Evolutionary conservation across 2,113 vertebrate genomes (phyloP).

Genomic region (Noctilio leporinus): DNA sequence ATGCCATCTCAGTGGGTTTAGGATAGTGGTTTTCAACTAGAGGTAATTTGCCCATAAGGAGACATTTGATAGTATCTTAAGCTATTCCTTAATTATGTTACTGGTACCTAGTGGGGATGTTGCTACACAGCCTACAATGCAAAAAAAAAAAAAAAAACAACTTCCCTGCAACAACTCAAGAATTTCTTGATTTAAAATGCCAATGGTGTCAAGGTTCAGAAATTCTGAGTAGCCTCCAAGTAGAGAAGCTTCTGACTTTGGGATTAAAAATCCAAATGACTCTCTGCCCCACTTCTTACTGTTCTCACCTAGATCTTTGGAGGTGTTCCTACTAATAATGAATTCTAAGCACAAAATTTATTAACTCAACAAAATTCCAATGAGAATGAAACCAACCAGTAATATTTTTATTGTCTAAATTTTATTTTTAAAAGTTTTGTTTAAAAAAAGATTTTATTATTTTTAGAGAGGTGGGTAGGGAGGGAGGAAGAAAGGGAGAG

Average conservation of each 20-base stretch:
- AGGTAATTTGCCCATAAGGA: not conserved
- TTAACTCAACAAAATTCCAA: not conserved
- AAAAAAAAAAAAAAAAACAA: not conserved
- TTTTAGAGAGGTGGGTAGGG: too few species aligned
- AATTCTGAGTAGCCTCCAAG: not conserved
- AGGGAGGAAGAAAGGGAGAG: too few species aligned
- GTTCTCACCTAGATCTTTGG: not conserved
- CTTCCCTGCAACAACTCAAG: not conserved
- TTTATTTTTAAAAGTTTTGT: too few species aligned
- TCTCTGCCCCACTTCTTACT: not conserved
- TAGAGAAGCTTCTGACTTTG: not conserved
- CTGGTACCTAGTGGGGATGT: not conserved
- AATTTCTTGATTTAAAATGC: conserved; percentile 1
- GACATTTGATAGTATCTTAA: not conserved
- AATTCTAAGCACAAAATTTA: not conserved
- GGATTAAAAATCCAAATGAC: conserved; percentile 26
- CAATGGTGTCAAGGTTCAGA: not conserved
- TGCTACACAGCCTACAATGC: not conserved
- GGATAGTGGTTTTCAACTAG: not conserved
- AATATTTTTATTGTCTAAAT: not conserved
- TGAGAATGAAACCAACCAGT: not conserved
- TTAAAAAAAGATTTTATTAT: too few species aligned
- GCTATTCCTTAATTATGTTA: not conserved
- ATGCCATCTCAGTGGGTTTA: not conserved
- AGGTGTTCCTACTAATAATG: not conserved